Percentiles rank a stretch among this genome's conserved stretches.
Conservation (phyloP, 1,140 invertebrate species). For the Choristoneura fumiferana region DNA sequence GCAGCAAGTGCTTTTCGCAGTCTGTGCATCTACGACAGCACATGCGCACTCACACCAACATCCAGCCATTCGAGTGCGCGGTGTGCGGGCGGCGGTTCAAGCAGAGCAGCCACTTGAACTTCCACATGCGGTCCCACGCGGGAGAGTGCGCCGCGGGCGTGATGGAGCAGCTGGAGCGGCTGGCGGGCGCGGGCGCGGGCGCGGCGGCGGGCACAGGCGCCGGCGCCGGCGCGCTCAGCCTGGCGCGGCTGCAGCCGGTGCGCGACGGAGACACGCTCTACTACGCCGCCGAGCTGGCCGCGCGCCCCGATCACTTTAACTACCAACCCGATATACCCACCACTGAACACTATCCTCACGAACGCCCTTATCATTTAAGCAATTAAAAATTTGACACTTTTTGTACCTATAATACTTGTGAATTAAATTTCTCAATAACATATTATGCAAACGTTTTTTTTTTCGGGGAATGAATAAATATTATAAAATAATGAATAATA, state of each 20-base stretch:
- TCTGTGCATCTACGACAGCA: conserved; percentile 73
- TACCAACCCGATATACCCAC: neutral
- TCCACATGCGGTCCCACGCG: conserved; percentile 68
- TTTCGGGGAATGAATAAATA: too few relatives aligned
- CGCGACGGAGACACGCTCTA: conserved; percentile 62
- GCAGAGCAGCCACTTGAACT: conserved; percentile 74
- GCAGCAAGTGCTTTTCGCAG: conserved; percentile 82
- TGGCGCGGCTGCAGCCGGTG: conserved; percentile 55
- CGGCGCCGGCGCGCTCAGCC: conserved; percentile 43
- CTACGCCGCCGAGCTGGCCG: conserved; percentile 52
- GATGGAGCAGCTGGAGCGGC: conserved; percentile 39
- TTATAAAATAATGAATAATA: too few relatives aligned
- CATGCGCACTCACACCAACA: conserved; percentile 80
- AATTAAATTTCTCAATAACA: too few relatives aligned
- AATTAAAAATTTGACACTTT: too few relatives aligned
- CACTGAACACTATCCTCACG: too few relatives aligned
- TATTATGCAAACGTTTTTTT: too few relatives aligned
- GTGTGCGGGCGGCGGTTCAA: conserved; percentile 79
- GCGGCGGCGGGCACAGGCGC: conserved; percentile 33
- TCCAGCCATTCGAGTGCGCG: conserved; percentile 86
- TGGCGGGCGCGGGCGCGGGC: conserved; percentile 33
- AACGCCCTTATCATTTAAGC: too few relatives aligned
- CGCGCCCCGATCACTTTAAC: conserved; percentile 17
- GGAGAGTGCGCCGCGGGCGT: conserved; percentile 32
- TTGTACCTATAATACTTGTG: too few relatives aligned